A percentile compares a stretch with the other conserved stretches of the same genome.
Evolutionary conservation across 2,113 vertebrate genomes (phyloP).

Genomic region (Sus scrofa): T2T-Sscrofa CM000817.6:120995501-120996000

Average conservation of each 20-base stretch:
- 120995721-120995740: background rate
- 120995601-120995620: background rate
- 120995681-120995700: background rate
- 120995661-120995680: background rate
- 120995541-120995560: background rate
- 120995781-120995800: background rate
- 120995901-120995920: background rate
- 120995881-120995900: background rate
- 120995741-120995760: background rate
- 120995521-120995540: background rate
- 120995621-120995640: background rate
- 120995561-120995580: background rate
- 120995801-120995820: slow-evolving; percentile 9
- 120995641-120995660: background rate
- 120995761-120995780: background rate
- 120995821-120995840: background rate
- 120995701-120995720: background rate
- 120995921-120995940: background rate
- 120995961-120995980: background rate
- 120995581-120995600: background rate
- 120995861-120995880: background rate
- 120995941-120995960: background rate
- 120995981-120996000: background rate
- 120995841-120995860: slow-evolving; percentile 27
- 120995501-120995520: background rate